These are phyloP conservation scores for Molorchus minor DNA, from an alignment of 2,888 invertebrate species.

Conservation along the genomic window DNA sequence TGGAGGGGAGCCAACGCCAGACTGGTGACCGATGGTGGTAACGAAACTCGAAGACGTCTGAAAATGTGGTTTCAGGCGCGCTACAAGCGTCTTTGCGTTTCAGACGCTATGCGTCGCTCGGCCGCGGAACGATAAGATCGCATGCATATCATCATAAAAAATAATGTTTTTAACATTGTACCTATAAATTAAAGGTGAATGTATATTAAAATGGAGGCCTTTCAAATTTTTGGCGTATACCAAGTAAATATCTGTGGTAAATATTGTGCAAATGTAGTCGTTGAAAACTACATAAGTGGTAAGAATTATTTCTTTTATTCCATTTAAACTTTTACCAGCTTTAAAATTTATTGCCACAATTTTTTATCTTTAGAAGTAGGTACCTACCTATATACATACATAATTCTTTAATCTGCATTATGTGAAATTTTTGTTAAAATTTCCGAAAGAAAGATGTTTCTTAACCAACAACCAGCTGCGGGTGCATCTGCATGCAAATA, in stretches of 20 bases:
- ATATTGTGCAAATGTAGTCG: no score
- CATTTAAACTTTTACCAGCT: no score
- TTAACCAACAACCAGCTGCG: no score
- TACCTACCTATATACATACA: no score
- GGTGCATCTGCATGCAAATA: no score
- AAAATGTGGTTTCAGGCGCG: constrained; percentile 23
- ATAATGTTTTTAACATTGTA: constrained; percentile 3
- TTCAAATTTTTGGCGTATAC: constrained; percentile 28
- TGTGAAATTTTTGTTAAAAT: no score
- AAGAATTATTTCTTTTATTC: constrained; percentile 21
- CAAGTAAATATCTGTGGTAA: no score
- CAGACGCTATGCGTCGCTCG: constrained; percentile 38
- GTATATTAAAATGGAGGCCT: constrained; percentile 33
- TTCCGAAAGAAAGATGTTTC: no score
- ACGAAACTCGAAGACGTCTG: constrained; percentile 18
- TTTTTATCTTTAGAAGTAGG: no score
- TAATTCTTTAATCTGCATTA: no score
- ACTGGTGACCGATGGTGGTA: no score
- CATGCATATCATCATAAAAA: constrained; percentile 20
- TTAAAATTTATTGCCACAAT: no score
- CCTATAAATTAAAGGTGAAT: constrained; percentile 20
- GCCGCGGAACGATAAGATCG: constrained; percentile 22
- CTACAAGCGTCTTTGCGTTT: constrained; percentile 31
- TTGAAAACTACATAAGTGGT: constrained; percentile 38
- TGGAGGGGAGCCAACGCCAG: constrained; percentile 13